Base-by-base conservation (phyloP, 2,797 vertebrate species). In the Leptodactylus fallax region DNA sequence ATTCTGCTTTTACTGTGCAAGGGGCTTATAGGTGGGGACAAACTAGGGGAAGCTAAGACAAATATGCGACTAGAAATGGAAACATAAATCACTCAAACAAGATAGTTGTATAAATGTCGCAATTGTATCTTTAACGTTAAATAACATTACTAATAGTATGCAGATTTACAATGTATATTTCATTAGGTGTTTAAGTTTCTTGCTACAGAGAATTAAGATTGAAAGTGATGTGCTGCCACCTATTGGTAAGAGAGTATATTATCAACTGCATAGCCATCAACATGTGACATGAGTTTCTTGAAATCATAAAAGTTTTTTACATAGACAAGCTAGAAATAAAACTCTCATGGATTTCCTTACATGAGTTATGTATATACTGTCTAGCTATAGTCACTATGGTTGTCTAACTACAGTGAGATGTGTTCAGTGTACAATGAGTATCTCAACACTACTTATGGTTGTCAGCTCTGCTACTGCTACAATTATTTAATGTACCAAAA, bases 221-320 rank as follows among this genome's bases (percentile, higher is more conserved):
- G 8, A 47, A 85, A 56, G 27, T 61, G 82, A 72, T 81, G n/a
- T 76, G 45, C 87, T 88, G 87, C 87, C 87, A 85, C 83, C 87
- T 88, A 74, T 88, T 85, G 87, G 77, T 12, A 84, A 79, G 25
- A 71, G 9, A 7, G 23, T 55, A n/a, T 51, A 76, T n/a, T 76
- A 51, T 27, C 36, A 81, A 65, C 49, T 23, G 7, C 60, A 47
- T 9, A 0, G 8, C 17, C 12, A 49, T 49, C 45, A 74, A 49
- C 45, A 72, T 71, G 7, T 16, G 6, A 71, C 4, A 72, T 14
- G 6, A 11, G 47, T 21, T 74, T 74, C 19, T 49, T 21, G 3
- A 45, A 47, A 47, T 36, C 36, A 36, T 36, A 36, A 36, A 36
- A 36, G 36, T 36, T 36, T 36, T n/a, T n/a, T n/a, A n/a, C n/a